These are phyloP conservation scores for Periphyllus acericola DNA, from an alignment of 2,888 invertebrate species.

Conservation along the genomic window DNA sequence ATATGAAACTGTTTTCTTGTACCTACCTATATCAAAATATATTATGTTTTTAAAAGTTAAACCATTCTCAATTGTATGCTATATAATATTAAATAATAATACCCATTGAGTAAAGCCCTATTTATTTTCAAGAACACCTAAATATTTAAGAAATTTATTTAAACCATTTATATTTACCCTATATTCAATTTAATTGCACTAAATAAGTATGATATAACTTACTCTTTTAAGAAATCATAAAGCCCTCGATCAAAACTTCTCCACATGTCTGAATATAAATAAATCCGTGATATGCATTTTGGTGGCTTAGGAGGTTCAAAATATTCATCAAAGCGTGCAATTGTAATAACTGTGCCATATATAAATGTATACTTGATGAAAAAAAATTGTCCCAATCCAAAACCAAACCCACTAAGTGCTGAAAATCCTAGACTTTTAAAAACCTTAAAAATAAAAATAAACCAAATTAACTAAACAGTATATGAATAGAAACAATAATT, in stretches of 20 bases:
- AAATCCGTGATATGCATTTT: slow-evolving; percentile 88
- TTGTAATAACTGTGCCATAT: slow-evolving; percentile 83
- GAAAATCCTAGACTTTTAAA: slow-evolving; percentile 48
- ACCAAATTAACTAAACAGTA: slow-evolving; percentile 24
- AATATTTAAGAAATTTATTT: too few species aligned
- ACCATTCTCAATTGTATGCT: neutral
- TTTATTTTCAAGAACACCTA: too few species aligned
- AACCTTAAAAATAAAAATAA: slow-evolving; percentile 51
- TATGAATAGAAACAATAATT: neutral
- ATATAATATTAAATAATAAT: too few species aligned
- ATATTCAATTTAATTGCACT: neutral
- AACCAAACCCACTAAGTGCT: slow-evolving; percentile 78
- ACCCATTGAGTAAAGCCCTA: too few species aligned
- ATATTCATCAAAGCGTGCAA: slow-evolving; percentile 74
- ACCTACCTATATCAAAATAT: neutral
- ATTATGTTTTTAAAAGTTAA: neutral
- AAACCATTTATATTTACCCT: neutral
- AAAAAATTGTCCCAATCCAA: slow-evolving; percentile 92
- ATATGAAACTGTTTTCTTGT: neutral
- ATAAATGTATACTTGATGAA: slow-evolving; percentile 89
- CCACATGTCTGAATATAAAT: slow-evolving; percentile 97
- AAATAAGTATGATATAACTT: slow-evolving; percentile 65
- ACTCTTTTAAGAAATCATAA: slow-evolving; percentile 87
- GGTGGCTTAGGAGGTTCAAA: slow-evolving; percentile 77
- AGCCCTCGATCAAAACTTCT: slow-evolving; percentile 94